These are phyloP conservation scores for Stictonetta naevosa DNA, from an alignment of 2,113 vertebrate species.

Conservation along the genomic window DNA sequence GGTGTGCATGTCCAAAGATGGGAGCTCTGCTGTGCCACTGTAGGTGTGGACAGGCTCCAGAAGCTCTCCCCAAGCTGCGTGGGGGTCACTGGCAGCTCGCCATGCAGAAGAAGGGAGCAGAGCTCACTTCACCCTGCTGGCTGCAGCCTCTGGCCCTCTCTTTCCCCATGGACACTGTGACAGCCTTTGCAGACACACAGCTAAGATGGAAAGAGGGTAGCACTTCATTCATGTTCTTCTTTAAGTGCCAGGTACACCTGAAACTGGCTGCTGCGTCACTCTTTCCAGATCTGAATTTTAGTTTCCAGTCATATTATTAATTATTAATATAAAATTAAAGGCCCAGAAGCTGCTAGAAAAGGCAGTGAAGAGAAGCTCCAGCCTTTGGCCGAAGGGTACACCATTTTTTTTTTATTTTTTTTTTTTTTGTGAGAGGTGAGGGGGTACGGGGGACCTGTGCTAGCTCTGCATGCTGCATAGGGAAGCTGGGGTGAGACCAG, in stretches of 20 bases:
- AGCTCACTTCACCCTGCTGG: background rate
- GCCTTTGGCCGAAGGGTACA: background rate
- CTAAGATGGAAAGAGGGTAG: background rate
- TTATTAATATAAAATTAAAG: background rate
- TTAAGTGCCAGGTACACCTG: background rate
- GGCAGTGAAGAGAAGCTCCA: background rate
- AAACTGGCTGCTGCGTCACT: background rate
- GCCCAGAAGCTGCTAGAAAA: background rate
- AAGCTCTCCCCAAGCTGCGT: background rate
- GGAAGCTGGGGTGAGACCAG: background rate
- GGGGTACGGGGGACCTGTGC: background rate
- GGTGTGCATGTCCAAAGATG: background rate
- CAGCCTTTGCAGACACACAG: too few species aligned
- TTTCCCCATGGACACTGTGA: background rate
- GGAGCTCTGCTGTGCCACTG: background rate
- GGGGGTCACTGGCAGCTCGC: background rate
- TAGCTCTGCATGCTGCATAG: background rate
- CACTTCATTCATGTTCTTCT: background rate
- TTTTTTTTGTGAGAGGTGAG: background rate
- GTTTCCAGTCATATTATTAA: background rate
- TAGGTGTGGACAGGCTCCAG: background rate
- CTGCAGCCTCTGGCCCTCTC: background rate
- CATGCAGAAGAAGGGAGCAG: background rate
- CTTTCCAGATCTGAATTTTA: background rate
- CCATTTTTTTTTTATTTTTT: background rate